Conservation (phyloP, 1,140 invertebrate genomes). For the Macrobrachium rosenbergii region DNA sequence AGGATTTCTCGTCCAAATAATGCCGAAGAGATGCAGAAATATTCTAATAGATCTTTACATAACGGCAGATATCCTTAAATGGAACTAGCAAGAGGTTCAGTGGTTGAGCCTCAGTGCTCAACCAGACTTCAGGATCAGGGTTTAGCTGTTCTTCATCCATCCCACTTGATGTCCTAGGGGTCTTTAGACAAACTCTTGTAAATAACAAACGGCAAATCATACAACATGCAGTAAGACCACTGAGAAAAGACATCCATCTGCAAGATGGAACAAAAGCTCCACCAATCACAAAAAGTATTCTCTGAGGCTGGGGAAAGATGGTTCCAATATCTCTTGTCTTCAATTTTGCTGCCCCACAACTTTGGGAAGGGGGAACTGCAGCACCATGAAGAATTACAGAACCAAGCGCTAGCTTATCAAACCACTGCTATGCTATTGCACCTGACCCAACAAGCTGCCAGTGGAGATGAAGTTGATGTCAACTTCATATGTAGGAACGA, state of each 20-base stretch:
- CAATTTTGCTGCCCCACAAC: slow-evolving; percentile 7
- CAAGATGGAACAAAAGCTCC: slow-evolving; percentile 8
- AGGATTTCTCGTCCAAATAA: neutral
- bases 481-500: too few relatives aligned
- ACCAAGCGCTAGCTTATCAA: neutral
- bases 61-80: neutral
- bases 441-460: too few relatives aligned
- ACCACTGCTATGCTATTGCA: too few relatives aligned
- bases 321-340: slow-evolving; percentile 27
- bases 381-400: slow-evolving; percentile 2
- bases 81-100: slow-evolving; percentile 2
- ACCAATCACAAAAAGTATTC: slow-evolving; percentile 16
- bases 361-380: neutral
- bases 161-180: slow-evolving; percentile 40
- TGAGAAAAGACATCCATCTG: neutral
- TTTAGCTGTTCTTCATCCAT: slow-evolving; percentile 33
- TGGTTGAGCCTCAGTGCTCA: neutral
- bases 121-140: slow-evolving; percentile 7
- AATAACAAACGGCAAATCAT: slow-evolving; percentile 29
- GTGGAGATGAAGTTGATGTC: too few relatives aligned
- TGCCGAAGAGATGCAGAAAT: slow-evolving; percentile 16
- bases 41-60: slow-evolving; percentile 1
- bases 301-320: slow-evolving; percentile 1
- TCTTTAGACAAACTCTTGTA: slow-evolving; percentile 20
- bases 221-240: slow-evolving; percentile 7